Conservation (phyloP, 2,797 vertebrate genomes). For the Sphaeramia orbicularis region DNA sequence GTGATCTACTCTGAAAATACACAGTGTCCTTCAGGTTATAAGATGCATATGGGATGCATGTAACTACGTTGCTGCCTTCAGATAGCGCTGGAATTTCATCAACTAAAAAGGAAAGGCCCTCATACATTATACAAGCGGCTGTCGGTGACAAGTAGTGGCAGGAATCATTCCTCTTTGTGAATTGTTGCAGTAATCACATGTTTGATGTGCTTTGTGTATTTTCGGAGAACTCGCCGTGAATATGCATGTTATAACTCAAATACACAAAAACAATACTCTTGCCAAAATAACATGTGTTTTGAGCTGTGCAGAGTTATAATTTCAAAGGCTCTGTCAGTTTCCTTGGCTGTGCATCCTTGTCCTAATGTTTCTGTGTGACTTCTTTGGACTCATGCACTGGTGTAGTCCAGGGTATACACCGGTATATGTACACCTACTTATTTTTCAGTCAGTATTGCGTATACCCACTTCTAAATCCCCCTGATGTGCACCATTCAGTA, state of each 20-base stretch:
- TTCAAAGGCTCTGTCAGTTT: constrained; percentile 24
- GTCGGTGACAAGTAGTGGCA: constrained; percentile 18
- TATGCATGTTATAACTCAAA: background rate
- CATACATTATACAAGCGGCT: constrained; percentile 46
- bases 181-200: constrained; percentile 25
- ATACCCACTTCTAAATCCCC: too few species aligned
- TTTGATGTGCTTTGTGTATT: constrained; percentile 18
- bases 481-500: too few species aligned
- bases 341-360: constrained; percentile 45
- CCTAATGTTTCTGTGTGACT: constrained; percentile 39
- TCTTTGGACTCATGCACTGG: constrained; percentile 12
- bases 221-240: background rate
- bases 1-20: constrained; percentile 39
- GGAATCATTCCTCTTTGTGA: constrained; percentile 20
- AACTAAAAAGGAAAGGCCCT: constrained; percentile 26
- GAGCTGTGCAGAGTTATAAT: constrained; percentile 5
- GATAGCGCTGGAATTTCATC: constrained; percentile 38
- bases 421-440: too few species aligned
- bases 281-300: constrained; percentile 13
- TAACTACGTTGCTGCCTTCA: constrained; percentile 25
- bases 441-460: too few species aligned
- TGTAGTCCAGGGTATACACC: too few species aligned
- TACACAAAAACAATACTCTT: constrained; percentile 28
- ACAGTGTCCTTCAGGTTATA: constrained; percentile 27
- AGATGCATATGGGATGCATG: constrained; percentile 16